A percentile compares a stretch with the other conserved stretches of the same genome.
These are phyloP conservation scores for Diplodus sargus DNA, from an alignment of 2,797 vertebrate genomes.

Conservation along the genomic window DNA sequence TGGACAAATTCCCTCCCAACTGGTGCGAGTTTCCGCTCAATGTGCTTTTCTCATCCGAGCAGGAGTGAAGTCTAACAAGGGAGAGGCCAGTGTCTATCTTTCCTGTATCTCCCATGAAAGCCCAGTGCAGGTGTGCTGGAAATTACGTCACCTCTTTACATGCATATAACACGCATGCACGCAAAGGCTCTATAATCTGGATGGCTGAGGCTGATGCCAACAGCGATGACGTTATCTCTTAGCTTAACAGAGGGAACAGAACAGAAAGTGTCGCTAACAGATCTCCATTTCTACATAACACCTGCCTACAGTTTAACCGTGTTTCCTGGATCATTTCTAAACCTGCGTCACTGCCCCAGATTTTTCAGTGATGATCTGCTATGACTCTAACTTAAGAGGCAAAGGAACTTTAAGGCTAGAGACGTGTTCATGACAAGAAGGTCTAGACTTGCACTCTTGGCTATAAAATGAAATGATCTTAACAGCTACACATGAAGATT, in stretches of 20 bases:
- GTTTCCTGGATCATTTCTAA: slow-evolving; percentile 40
- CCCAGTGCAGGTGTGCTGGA: slow-evolving; percentile 62
- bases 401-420: slow-evolving; percentile 15
- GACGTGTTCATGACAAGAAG: slow-evolving; percentile 31
- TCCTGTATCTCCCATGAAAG: slow-evolving; percentile 63
- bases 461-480: slow-evolving; percentile 12
- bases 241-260: slow-evolving; percentile 39
- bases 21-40: slow-evolving; percentile 61
- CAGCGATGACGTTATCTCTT: slow-evolving; percentile 44
- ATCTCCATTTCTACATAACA: slow-evolving; percentile 53
- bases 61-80: slow-evolving; percentile 46
- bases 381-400: slow-evolving; percentile 8
- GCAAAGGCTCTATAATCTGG: slow-evolving; percentile 11
- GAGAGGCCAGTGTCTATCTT: slow-evolving; percentile 50
- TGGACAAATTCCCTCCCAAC: slow-evolving; percentile 58
- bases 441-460: slow-evolving; percentile 20
- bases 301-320: slow-evolving; percentile 25
- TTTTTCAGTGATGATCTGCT: slow-evolving; percentile 5
- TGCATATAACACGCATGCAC: slow-evolving; percentile 6
- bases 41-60: slow-evolving; percentile 73
- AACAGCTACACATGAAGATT: slow-evolving; percentile 7
- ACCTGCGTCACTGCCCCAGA: slow-evolving; percentile 18
- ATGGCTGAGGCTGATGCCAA: slow-evolving; percentile 33
- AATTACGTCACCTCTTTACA: slow-evolving; percentile 59
- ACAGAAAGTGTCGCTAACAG: slow-evolving; percentile 21